Base-by-base conservation (phyloP, 2,888 invertebrate genomes). In the Andrena dorsata region DNA sequence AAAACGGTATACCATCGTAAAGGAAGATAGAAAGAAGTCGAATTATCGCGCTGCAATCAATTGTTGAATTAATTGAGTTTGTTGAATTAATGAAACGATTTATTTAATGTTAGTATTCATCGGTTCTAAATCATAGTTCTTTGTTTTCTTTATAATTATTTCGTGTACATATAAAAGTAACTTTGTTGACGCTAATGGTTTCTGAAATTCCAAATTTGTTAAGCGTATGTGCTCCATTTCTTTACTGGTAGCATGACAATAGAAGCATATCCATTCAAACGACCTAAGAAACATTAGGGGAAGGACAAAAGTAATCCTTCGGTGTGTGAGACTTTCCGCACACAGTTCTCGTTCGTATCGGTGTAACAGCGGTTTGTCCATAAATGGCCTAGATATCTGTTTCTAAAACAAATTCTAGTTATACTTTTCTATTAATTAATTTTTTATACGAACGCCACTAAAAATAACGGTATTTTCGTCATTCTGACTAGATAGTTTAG, bases 391-490 rank as follows among this genome's bases (percentile, higher is more conserved):
- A 90, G 77, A 66, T 71, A 69, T 84, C 66, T 76, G 63, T 80
- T 81, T 76, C 35, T 76, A 82, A 82, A 76, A 76, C 63, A 30
- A 69, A 63, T 68, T 82, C 69, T 87, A 88, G 80, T 76, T 84
- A 76, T 86, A 88, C 76, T 88, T 90, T 88, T 89, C 76, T 88
- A 90, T 89, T 78, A 66, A 86, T 90, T 87, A 78, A 83, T 89
- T 80, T 41, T 90, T 90, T 88, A 87, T 90, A 90, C 90, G 73
- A 86, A 84, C 73, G 65, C 70, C 56, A 83, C 84, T 83, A 80
- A 88, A 85, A 84, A 86, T 83, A 85, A 89, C 77, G 51, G 84
- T 91, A 90, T 89, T 88, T 91, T 90, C 85, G 88, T 89, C 86
- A 90, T 86, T 89, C 85, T 56, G 13, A 53, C 88, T 90, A 88